Percentiles rank a stretch among this genome's conserved stretches.
Evolutionary conservation across 2,113 vertebrate genomes (phyloP).

Genomic region (Coreoperca whiteheadi): DNA sequence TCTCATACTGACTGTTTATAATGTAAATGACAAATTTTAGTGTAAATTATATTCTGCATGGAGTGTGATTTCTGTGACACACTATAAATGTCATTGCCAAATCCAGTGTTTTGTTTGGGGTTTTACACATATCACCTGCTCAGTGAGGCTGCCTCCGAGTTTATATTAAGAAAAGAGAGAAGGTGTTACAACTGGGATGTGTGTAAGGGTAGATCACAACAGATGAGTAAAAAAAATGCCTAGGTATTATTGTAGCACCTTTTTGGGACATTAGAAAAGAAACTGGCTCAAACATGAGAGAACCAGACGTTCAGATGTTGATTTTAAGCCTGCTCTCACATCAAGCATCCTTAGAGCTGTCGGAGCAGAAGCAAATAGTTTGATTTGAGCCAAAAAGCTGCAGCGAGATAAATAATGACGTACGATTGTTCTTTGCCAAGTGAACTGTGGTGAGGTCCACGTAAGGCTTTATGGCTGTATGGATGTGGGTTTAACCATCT

Average conservation of each 20-base stretch:
- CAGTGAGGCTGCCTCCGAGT: neutral
- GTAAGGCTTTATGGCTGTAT: neutral
- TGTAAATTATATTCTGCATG: constrained; percentile 37
- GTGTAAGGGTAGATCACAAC: constrained; percentile 84
- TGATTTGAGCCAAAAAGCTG: constrained; percentile 6
- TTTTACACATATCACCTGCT: constrained; percentile 15
- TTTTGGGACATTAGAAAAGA: constrained; percentile 12
- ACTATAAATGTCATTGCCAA: constrained; percentile 5
- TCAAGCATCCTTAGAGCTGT: neutral
- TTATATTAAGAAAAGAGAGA: constrained; percentile 50
- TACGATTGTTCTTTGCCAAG: neutral
- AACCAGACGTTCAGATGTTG: constrained; percentile 3
- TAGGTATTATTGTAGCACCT: constrained; percentile 35
- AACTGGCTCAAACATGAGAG: neutral
- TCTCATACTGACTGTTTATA: constrained; percentile 41
- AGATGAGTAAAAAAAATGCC: neutral
- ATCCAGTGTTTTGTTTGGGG: constrained; percentile 31
- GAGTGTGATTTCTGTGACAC: constrained; percentile 9
- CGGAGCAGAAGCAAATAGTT: neutral
- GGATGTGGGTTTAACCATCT: neutral
- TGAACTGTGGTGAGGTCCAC: too few species aligned
- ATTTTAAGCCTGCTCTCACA: neutral
- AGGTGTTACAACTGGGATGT: constrained; percentile 81
- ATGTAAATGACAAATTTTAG: constrained; percentile 22
- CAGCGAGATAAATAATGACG: neutral